A percentile compares a stretch with the other conserved stretches of the same genome.
Conservation (phyloP, 2,888 invertebrate genomes). For the Polymixis flavicincta region DNA sequence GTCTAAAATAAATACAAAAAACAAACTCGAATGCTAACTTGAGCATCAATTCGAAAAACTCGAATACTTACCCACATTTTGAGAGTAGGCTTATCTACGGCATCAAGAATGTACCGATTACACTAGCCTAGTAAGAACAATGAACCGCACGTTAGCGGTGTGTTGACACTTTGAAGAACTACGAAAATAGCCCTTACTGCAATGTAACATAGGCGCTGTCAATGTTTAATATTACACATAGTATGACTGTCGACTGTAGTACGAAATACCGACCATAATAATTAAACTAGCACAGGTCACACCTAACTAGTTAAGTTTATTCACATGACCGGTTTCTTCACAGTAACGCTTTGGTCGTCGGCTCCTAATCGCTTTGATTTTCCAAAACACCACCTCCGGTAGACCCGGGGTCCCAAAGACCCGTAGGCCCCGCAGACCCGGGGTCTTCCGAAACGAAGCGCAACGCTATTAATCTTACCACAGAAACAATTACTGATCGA, state of each 20-base stretch:
- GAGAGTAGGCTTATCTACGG: too few species aligned
- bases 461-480: constrained; percentile 49
- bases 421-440: not conserved
- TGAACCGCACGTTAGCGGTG: not conserved
- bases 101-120: not conserved
- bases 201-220: not conserved
- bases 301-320: constrained; percentile 6
- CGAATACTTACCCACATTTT: not conserved
- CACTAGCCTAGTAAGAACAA: not conserved
- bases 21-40: not conserved
- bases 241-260: not conserved
- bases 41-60: not conserved
- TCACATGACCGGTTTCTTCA: constrained; percentile 41
- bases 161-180: not conserved
- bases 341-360: constrained; percentile 18
- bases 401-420: not conserved
- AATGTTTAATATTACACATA: not conserved
- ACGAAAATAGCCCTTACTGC: not conserved
- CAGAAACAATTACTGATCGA: constrained; percentile 49
- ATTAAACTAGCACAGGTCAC: not conserved
- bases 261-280: not conserved
- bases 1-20: not conserved
- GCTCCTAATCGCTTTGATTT: constrained; percentile 61
- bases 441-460: constrained; percentile 35
- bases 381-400: constrained; percentile 56